These are phyloP conservation scores for Drosophila fulvimacula DNA, from an alignment of 2,888 invertebrate genomes.

Conservation along the genomic window DNA sequence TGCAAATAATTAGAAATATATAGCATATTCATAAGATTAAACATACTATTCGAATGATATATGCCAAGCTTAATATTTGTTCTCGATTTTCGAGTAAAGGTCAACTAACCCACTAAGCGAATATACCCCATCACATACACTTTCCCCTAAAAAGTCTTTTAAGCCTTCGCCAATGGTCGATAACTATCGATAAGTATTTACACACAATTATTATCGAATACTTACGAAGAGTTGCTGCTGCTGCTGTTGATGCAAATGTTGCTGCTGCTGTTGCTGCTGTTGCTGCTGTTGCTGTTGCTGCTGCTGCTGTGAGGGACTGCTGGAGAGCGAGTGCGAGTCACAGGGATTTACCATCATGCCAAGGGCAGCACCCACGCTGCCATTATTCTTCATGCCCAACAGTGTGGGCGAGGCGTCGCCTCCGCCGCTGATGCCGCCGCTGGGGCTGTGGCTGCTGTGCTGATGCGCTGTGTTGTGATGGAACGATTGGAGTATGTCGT, in stretches of 20 bases:
- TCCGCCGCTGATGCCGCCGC: conserved; percentile 57
- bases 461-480: conserved; percentile 62
- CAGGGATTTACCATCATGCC: conserved; percentile 68
- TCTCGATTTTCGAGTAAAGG: too few species aligned
- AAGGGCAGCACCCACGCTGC: conserved; percentile 55
- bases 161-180: conserved; percentile 1
- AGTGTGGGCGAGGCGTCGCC: conserved; percentile 68
- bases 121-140: background rate
- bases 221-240: conserved; percentile 64
- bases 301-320: conserved; percentile 75
- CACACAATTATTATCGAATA: conserved; percentile 14
- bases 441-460: conserved; percentile 61
- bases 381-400: conserved; percentile 67
- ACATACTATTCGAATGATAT: too few species aligned
- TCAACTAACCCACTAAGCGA: background rate
- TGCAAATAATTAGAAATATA: too few species aligned
- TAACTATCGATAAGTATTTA: conserved; percentile 18
- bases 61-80: too few species aligned
- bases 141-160: background rate
- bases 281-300: conserved; percentile 58
- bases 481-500: conserved; percentile 84
- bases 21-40: too few species aligned
- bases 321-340: conserved; percentile 83
- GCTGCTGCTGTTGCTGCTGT: conserved; percentile 26
- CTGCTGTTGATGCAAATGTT: conserved; percentile 40